These are phyloP conservation scores for Odontophorus gujanensis DNA, from an alignment of 2,113 vertebrate species.

Conservation along the genomic window DNA sequence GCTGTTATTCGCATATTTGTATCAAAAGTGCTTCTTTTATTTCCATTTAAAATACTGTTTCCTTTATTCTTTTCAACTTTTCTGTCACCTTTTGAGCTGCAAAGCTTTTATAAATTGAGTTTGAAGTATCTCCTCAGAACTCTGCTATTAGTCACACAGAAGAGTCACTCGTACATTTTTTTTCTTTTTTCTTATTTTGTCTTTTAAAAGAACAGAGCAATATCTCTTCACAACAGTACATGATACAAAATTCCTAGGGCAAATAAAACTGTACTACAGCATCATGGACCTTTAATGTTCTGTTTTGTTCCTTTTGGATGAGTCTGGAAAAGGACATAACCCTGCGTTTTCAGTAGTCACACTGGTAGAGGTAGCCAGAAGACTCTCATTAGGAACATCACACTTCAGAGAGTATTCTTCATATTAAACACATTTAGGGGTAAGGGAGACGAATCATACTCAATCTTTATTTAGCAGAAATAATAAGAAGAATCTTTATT, in stretches of 20 bases:
- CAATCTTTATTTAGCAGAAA: conserved; percentile 12
- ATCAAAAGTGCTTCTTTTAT: not conserved
- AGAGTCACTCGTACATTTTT: not conserved
- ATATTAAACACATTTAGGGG: not conserved
- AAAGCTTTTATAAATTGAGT: conserved; percentile 44
- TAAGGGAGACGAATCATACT: not conserved
- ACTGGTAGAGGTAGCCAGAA: not conserved
- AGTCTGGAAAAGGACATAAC: not conserved
- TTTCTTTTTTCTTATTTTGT: not conserved
- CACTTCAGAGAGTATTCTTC: accelerated
- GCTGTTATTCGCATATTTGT: not conserved
- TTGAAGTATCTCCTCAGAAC: conserved; percentile 43
- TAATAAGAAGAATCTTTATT: not conserved
- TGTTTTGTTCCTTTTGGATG: not conserved
- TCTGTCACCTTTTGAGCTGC: conserved; percentile 37
- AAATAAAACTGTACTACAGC: not conserved
- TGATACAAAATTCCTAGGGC: not conserved
- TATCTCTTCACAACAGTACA: accelerated
- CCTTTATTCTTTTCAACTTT: conserved; percentile 59
- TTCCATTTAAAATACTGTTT: conserved; percentile 23
- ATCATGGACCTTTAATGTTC: not conserved
- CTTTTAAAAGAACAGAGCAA: not conserved
- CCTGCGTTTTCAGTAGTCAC: not conserved
- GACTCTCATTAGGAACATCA: not conserved
- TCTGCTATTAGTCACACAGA: conserved; percentile 29